Conservation (phyloP, 2,113 vertebrate species). For the Lepus europaeus region DNA sequence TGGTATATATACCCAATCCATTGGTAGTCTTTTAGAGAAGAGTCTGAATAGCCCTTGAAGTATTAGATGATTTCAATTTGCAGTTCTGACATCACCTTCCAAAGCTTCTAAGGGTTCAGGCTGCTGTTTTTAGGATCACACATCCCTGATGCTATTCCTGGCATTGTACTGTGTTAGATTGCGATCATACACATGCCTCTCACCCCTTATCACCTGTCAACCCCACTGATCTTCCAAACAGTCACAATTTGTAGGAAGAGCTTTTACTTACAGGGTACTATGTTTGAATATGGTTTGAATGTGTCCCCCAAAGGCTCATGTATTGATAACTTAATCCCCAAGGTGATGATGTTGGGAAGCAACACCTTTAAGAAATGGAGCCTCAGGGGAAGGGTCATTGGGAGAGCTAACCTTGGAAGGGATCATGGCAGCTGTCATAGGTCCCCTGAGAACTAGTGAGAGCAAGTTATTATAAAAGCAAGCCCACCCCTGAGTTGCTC, state of each 20-base stretch:
- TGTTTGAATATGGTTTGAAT: too few relatives aligned
- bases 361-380: too few relatives aligned
- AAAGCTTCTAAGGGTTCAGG: not conserved
- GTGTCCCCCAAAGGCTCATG: too few relatives aligned
- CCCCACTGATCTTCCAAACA: not conserved
- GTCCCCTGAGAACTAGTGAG: too few relatives aligned
- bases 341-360: too few relatives aligned
- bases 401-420: too few relatives aligned
- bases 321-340: too few relatives aligned
- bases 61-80: slow-evolving; percentile 35
- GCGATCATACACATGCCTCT: not conserved
- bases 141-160: not conserved
- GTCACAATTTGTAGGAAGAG: slow-evolving; percentile 19
- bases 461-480: too few relatives aligned
- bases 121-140: not conserved
- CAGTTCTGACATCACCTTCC: slow-evolving; percentile 33
- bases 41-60: slow-evolving; percentile 38
- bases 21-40: not conserved
- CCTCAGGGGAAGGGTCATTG: too few relatives aligned
- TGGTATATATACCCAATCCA: not conserved
- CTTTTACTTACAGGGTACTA: not conserved
- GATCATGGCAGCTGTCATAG: too few relatives aligned
- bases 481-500: too few relatives aligned
- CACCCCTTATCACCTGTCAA: not conserved
- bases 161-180: not conserved